Conservation (phyloP, 2,888 invertebrate genomes). For the Leucophenga maculata region DNA sequence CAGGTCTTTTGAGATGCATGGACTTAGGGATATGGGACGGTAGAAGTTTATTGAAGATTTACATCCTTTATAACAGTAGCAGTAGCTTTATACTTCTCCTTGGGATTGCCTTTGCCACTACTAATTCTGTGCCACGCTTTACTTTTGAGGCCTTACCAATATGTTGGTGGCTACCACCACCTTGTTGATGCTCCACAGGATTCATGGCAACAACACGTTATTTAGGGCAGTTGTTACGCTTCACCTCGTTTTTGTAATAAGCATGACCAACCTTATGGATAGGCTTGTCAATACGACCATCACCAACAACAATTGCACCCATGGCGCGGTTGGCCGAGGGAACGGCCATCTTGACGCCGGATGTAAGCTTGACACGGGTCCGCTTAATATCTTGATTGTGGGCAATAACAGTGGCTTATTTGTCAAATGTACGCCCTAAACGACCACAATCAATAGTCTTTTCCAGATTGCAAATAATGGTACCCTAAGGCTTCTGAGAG, state of each 20-base stretch:
- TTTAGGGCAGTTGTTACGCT: slow-evolving; percentile 99
- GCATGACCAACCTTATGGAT: slow-evolving; percentile 99
- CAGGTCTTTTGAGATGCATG: too few relatives aligned
- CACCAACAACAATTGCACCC: slow-evolving; percentile 99
- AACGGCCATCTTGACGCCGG: slow-evolving; percentile 95
- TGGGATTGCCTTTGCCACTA: slow-evolving; percentile 94
- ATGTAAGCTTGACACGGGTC: too few relatives aligned
- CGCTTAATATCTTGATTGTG: slow-evolving; percentile 85
- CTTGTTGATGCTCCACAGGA: slow-evolving; percentile 99
- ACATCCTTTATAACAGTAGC: slow-evolving; percentile 21
- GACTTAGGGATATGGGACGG: too few relatives aligned
- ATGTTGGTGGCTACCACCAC: slow-evolving; percentile 99
- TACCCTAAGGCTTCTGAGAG: slow-evolving; percentile 99
- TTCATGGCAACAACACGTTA: slow-evolving; percentile 99
- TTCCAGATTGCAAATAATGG: slow-evolving; percentile 98
- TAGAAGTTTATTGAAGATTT: too few relatives aligned
- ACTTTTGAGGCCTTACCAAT: slow-evolving; percentile 99
- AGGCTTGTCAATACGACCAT: slow-evolving; percentile 99
- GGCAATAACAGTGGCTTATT: slow-evolving; percentile 99
- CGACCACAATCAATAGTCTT: slow-evolving; percentile 99
- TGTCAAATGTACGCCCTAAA: slow-evolving; percentile 97
- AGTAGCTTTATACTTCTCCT: slow-evolving; percentile 75
- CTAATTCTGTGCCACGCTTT: slow-evolving; percentile 99
- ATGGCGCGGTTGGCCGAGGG: slow-evolving; percentile 99
- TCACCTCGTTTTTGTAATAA: slow-evolving; percentile 99